These are phyloP conservation scores for Bos javanicus DNA, from an alignment of 2,113 vertebrate species.

Conservation along the genomic window DNA sequence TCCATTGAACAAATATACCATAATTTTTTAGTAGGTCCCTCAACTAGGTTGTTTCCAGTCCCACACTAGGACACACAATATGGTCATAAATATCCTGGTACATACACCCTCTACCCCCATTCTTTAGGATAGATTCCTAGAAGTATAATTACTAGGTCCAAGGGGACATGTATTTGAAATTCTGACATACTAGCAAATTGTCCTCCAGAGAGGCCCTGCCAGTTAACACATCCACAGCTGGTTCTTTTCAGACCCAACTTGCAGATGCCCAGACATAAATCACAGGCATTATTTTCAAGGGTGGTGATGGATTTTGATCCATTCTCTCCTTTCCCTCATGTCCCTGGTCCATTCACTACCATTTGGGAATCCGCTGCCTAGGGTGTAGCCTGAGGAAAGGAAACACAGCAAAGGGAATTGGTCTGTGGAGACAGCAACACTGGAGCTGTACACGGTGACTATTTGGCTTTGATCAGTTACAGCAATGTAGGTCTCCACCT, in stretches of 20 bases:
- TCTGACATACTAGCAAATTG: not conserved
- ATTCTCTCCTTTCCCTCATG: not conserved
- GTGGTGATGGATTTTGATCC: not conserved
- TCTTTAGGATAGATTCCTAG: not conserved
- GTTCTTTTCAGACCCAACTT: not conserved
- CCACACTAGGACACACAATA: not conserved
- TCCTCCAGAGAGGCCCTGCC: not conserved
- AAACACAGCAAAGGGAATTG: not conserved
- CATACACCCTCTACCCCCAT: not conserved
- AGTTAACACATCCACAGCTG: not conserved
- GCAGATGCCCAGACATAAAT: not conserved
- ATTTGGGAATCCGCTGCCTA: not conserved
- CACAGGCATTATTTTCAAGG: not conserved
- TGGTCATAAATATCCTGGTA: not conserved
- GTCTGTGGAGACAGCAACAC: too few relatives aligned
- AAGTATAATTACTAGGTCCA: not conserved
- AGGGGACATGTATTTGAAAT: not conserved
- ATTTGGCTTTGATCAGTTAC: not conserved
- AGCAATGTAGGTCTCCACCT: not conserved
- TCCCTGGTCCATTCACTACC: not conserved
- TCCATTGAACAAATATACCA: not conserved
- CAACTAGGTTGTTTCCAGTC: not conserved
- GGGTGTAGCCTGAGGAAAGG: not conserved
- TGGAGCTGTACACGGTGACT: accelerated
- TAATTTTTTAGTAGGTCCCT: not conserved